Conservation (phyloP, 2,797 vertebrate genomes). For the Rhinophrynus dorsalis region DNA sequence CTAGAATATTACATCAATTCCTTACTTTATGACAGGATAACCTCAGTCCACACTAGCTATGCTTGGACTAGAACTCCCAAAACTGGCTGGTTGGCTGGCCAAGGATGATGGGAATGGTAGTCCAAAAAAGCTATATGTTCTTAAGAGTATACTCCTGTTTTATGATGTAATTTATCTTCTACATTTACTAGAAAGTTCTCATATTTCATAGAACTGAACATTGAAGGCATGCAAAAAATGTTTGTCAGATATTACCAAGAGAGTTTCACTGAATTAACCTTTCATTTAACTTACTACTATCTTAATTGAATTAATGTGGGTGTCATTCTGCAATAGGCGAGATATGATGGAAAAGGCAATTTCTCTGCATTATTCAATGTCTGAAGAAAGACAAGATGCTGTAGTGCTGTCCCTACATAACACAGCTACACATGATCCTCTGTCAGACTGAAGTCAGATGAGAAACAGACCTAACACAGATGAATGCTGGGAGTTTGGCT, state of each 20-base stretch:
- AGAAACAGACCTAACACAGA: constrained; percentile 1
- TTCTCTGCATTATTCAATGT: background rate
- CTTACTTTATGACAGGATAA: too few species aligned
- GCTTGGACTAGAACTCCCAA: too few species aligned
- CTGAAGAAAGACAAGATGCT: constrained; percentile 4
- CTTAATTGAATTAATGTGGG: constrained; percentile 12
- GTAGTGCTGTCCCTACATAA: background rate
- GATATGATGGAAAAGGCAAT: background rate
- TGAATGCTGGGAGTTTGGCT: background rate
- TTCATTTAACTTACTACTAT: background rate
- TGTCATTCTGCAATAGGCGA: background rate
- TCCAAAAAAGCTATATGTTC: too few species aligned
- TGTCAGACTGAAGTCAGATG: constrained; percentile 7
- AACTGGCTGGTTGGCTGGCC: too few species aligned
- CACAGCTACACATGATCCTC: background rate
- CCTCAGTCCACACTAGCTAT: too few species aligned
- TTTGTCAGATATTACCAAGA: background rate
- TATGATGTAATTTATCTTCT: too few species aligned
- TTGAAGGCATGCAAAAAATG: background rate
- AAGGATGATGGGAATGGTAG: too few species aligned
- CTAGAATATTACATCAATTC: too few species aligned
- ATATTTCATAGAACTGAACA: too few species aligned
- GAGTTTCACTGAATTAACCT: background rate
- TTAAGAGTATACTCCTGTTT: too few species aligned
- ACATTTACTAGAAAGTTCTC: too few species aligned